Evolutionary conservation across 2,113 vertebrate species (phyloP).

Genomic region (Hylia prasina): DNA sequence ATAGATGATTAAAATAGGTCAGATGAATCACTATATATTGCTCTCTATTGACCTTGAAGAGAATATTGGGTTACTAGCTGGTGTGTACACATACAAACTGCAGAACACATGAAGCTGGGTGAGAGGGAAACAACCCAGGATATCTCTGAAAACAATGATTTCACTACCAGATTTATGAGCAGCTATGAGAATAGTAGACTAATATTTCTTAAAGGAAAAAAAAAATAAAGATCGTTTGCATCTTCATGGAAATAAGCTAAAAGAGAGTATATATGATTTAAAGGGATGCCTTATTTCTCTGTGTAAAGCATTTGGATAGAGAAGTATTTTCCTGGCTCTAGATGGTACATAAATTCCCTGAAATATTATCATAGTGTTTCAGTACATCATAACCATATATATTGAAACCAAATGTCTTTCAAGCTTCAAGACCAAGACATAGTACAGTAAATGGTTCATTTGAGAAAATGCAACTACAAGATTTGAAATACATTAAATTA

Average conservation of each 20-base stretch:
- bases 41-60: slow-evolving; percentile 47
- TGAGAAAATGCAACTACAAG: neutral
- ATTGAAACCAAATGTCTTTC: neutral
- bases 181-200: neutral
- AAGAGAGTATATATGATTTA: neutral
- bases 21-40: slow-evolving; percentile 56
- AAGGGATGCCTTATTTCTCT: neutral
- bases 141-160: neutral
- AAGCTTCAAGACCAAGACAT: neutral
- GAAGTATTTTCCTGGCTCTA: neutral
- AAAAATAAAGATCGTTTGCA: neutral
- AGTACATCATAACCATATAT: neutral
- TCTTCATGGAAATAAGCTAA: neutral
- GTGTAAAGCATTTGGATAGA: neutral
- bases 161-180: neutral
- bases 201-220: neutral
- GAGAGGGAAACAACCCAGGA: neutral
- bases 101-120: neutral
- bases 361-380: neutral
- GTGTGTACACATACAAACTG: neutral
- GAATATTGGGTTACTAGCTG: neutral
- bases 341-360: neutral
- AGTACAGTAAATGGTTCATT: neutral
- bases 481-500: neutral
- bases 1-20: slow-evolving; percentile 62